Evolutionary conservation across 2,797 vertebrate genomes (phyloP), one percentile per base, ranked within the genome.

Genomic region (Microchirus variegatus): DNA sequence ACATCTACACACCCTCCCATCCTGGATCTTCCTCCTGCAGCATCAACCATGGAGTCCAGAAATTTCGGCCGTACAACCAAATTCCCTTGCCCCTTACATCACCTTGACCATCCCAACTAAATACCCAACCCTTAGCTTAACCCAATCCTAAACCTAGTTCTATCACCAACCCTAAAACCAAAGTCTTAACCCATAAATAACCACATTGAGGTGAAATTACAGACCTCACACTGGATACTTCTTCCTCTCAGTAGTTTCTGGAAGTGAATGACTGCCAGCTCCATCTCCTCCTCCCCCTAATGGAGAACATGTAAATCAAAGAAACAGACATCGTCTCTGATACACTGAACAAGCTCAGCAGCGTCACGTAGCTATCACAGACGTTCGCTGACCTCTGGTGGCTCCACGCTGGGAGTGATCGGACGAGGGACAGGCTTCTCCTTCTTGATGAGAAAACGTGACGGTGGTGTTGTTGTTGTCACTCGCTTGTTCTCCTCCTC

Each of bases 181-280:
- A 26, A 26, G 26, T 26, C 26, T 26, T 26, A 26, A 26, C 26
- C 26, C 26, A 26, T 26, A 26, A 26, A 26, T 5, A 26, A 5
- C 3, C 26, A 26, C n/a, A n/a, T n/a, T n/a, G n/a, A n/a, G n/a
- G n/a, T n/a, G n/a, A n/a, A n/a, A n/a, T n/a, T n/a, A n/a, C 68
- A 52, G 77, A 98, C 97, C 95, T 93, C 88, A 62, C 92, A 94
- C 81, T 98, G 96, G 65, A 93, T 52, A 5, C 90, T 93, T 82
- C 95, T 92, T 78, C 97, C 96, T 75, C 96, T 94, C 45, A 99
- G 89, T 63, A 98, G 63, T 77, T 94, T 95, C 86, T 99, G 97
- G 73, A 98, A 75, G 68, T 74, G 80, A 77, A 97, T 94, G 59
- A 95, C 90, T 22, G 96, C 95, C 58, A 95, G 87, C 75, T 98